Evolutionary conservation across 2,888 invertebrate species (phyloP).

Genomic region (Gasteruption jaculator): DNA sequence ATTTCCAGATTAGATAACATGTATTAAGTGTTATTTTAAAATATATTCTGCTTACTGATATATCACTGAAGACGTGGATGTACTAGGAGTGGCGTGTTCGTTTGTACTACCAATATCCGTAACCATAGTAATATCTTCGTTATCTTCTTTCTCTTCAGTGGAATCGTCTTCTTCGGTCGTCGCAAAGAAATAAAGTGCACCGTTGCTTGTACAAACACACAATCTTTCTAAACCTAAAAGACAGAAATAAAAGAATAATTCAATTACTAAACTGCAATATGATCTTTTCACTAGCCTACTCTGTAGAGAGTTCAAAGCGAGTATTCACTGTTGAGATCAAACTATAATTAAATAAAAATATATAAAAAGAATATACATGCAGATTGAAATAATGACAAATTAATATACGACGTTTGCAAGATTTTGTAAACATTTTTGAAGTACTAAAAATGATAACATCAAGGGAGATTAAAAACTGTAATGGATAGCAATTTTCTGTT

Average conservation of each 20-base stretch:
- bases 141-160: constrained; percentile 69
- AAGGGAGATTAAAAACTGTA: too few relatives aligned
- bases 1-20: too few relatives aligned
- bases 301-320: too few relatives aligned
- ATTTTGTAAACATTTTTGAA: too few relatives aligned
- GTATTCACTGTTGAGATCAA: background rate
- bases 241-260: background rate
- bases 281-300: too few relatives aligned
- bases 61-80: constrained; percentile 38
- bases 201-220: constrained; percentile 77
- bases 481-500: too few relatives aligned
- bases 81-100: constrained; percentile 40
- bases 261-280: too few relatives aligned
- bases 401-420: too few relatives aligned
- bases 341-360: constrained; percentile 2
- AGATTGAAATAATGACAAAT: background rate
- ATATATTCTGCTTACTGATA: constrained; percentile 31
- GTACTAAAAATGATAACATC: too few relatives aligned
- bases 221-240: constrained; percentile 72
- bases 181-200: constrained; percentile 78
- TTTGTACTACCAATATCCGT: constrained; percentile 30
- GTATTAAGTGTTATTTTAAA: too few relatives aligned
- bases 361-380: constrained; percentile 8
- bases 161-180: constrained; percentile 72
- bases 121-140: constrained; percentile 53